Evolutionary conservation across 2,113 vertebrate genomes (phyloP), one percentile per base, ranked within the genome.

Genomic region (Callorhinus ursinus): DNA sequence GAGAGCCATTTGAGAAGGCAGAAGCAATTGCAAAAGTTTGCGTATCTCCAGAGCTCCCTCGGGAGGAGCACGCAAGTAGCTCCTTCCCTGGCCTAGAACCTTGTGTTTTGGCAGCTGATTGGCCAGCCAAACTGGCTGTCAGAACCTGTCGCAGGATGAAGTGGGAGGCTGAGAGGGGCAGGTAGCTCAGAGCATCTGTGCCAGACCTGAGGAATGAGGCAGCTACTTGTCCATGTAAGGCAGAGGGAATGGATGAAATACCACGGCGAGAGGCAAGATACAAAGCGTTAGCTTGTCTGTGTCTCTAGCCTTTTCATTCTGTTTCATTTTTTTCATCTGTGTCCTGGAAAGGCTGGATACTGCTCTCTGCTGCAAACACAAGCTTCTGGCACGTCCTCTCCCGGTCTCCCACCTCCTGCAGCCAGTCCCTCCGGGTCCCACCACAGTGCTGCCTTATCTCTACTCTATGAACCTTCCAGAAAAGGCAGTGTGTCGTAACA

Each of bases 11-110:
- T 97, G 98, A 98, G 98, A 96, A 98, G 98, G 98, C 98, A 98
- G 98, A 97, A 98, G 97, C 97, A 98, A 98, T 98, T 95, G 98
- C 97, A 97, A 96, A 98, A 99, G 98, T 98, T 98, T 98, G 97
- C 95, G 97, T 97, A 98, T 97, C 96, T 96, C 80, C n/a, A 65
- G 82, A 53, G 42, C 49, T 95, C 96, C 90, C 90, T 69, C 1
- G 42, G 67, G 96, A 82, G 72, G 42, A 83, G 19, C 42, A 71
- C 97, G 87, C 76, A 26, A 90, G 79, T 57, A n/a, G 57, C 7
- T 82, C 42, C 85, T 71, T 92, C 88, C 96, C 90, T 15, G 71
- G 67, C 91, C 96, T 97, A 67, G 15, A 95, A 69, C 36, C 95
- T 93, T 93, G 21, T 69, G 46, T 93, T 93, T 77, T 28, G 72